Conservation (phyloP, 1,140 invertebrate species). For the Drosophila persimilis region DNA sequence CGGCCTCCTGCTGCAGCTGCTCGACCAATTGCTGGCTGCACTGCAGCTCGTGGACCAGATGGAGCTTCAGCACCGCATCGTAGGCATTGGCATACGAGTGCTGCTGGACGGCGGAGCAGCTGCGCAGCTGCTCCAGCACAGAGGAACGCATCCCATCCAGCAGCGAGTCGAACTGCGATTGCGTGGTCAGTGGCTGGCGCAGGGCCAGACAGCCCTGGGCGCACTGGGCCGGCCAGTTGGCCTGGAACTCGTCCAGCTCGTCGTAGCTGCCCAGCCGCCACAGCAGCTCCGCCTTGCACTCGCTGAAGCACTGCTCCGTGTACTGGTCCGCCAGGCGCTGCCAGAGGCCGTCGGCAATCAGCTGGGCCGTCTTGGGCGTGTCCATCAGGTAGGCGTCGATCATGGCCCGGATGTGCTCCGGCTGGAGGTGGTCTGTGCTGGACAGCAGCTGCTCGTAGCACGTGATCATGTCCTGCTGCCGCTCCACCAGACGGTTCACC, state of each 20-base stretch:
- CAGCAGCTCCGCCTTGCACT: conserved; percentile 91
- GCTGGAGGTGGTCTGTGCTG: conserved; percentile 82
- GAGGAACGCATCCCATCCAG: conserved; percentile 84
- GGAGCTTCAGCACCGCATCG: conserved; percentile 90
- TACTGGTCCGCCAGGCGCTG: conserved; percentile 83
- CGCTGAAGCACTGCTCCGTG: conserved; percentile 84
- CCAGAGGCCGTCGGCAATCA: conserved; percentile 86
- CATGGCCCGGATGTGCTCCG: conserved; percentile 75
- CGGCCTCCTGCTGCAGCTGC: conserved; percentile 12
- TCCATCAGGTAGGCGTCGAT: conserved; percentile 91
- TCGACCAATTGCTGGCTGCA: conserved; percentile 84
- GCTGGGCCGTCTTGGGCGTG: conserved; percentile 89
- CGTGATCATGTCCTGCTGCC: conserved; percentile 89
- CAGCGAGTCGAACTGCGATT: conserved; percentile 77
- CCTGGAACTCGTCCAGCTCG: conserved; percentile 86
- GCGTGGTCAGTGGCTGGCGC: conserved; percentile 74
- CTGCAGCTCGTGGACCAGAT: conserved; percentile 86
- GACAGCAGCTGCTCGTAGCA: conserved; percentile 89
- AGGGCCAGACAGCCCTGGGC: conserved; percentile 86
- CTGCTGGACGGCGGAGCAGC: conserved; percentile 83
- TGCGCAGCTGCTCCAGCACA: conserved; percentile 87
- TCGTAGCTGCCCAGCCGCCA: conserved; percentile 94
- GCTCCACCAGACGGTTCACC: conserved; percentile 89
- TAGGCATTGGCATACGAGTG: conserved; percentile 94
- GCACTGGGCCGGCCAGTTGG: conserved; percentile 84